phyloP scores from a whole-genome alignment of 2,888 invertebrate species.

The Julus scandinavius region DNA sequence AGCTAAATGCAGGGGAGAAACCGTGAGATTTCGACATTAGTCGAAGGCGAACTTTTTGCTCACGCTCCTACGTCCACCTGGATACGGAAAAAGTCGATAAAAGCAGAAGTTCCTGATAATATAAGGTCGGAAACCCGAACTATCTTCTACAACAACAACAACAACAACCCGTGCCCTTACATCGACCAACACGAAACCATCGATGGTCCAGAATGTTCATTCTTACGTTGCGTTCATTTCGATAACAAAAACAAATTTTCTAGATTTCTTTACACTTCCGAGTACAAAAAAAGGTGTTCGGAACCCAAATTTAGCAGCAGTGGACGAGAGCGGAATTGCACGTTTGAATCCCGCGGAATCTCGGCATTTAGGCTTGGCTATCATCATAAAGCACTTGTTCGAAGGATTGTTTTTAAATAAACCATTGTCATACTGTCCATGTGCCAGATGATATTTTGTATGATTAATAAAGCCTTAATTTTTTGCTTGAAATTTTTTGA shows the following conservation, averaged over 20 bases:
- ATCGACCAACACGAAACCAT: neutral
- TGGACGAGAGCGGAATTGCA: neutral
- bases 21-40: neutral
- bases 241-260: neutral
- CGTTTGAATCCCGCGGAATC: neutral
- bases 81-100: neutral
- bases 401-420: conserved; percentile 15
- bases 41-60: neutral
- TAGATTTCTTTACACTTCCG: neutral
- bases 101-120: neutral
- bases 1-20: neutral
- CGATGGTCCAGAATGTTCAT: neutral
- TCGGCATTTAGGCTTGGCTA: neutral
- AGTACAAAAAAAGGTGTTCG: neutral
- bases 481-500: conserved; percentile 15
- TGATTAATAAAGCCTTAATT: conserved; percentile 38
- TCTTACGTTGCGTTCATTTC: neutral
- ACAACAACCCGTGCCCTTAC: neutral
- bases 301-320: neutral
- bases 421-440: neutral
- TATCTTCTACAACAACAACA: no score
- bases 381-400: neutral
- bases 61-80: neutral
- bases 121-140: neutral
- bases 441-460: conserved; percentile 39